These are phyloP conservation scores for Hippasteria phrygiana DNA, from an alignment of 53 echinoderm and acorn worm genomes.

Conservation along the genomic window DNA sequence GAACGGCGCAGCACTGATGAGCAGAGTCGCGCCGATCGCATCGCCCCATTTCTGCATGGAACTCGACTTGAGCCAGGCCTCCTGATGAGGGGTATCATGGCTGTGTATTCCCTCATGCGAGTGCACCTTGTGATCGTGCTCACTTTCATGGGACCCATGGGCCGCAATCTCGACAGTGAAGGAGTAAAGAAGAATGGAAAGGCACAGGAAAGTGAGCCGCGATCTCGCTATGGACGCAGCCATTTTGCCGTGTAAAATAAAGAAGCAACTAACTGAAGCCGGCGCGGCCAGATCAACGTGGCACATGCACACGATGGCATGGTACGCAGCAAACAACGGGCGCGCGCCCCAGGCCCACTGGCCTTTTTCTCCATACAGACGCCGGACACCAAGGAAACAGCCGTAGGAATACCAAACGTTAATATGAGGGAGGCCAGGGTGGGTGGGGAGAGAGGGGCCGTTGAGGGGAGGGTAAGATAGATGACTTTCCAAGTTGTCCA, in stretches of 20 bases:
- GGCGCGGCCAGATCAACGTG: no score
- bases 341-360: no score
- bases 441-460: no score
- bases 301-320: not conserved
- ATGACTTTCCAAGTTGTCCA: no score
- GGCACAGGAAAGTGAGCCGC: constrained; percentile 41
- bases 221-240: constrained; percentile 24
- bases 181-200: constrained; percentile 38
- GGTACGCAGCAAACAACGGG: no score
- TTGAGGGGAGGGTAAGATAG: no score
- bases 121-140: constrained; percentile 16
- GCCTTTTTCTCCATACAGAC: no score
- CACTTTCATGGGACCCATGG: constrained; percentile 12
- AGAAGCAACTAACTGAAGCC: no score
- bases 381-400: constrained; percentile 17
- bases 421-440: no score
- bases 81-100: constrained; percentile 17
- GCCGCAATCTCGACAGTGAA: constrained; percentile 35
- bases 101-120: constrained; percentile 54
- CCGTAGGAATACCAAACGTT: not conserved
- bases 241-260: constrained; percentile 15
- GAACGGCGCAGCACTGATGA: constrained; percentile 97
- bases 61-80: not conserved
- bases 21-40: constrained; percentile 91
- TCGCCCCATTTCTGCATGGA: constrained; percentile 78